These are phyloP conservation scores for Oncorhynchus gorbuscha DNA, from an alignment of 2,113 vertebrate species.

Conservation along the genomic window DNA sequence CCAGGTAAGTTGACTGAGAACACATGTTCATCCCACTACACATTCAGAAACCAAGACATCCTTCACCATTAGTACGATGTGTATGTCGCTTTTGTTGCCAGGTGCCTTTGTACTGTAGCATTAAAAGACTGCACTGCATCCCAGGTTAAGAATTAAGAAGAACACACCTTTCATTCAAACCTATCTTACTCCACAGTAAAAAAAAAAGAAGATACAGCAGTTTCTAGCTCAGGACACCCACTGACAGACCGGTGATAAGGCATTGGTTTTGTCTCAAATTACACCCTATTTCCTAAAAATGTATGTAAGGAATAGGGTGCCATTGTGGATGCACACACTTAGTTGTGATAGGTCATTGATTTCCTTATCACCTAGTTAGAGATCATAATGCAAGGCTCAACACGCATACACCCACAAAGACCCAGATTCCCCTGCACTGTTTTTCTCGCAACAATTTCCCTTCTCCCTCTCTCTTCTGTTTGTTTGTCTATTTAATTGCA, in stretches of 20 bases:
- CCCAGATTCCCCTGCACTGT: conserved; percentile 10
- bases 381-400: conserved; percentile 31
- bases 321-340: not conserved
- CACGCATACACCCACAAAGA: conserved; percentile 27
- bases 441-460: conserved; percentile 27
- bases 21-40: too few relatives aligned
- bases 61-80: too few relatives aligned
- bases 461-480: conserved; percentile 10
- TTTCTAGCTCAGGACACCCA: not conserved
- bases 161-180: not conserved
- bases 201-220: not conserved
- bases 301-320: too few relatives aligned
- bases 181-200: not conserved
- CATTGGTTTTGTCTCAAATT: conserved; percentile 7
- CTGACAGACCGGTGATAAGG: not conserved
- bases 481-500: conserved; percentile 43
- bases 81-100: too few relatives aligned
- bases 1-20: too few relatives aligned
- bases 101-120: too few relatives aligned
- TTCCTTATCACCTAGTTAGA: conserved; percentile 17
- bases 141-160: too few relatives aligned
- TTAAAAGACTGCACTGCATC: too few relatives aligned
- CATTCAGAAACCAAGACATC: too few relatives aligned
- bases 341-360: not conserved
- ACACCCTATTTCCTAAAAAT: too few relatives aligned